Evolutionary conservation across 2,888 invertebrate genomes (phyloP).

Genomic region (Luffia ferchaultella): DNA sequence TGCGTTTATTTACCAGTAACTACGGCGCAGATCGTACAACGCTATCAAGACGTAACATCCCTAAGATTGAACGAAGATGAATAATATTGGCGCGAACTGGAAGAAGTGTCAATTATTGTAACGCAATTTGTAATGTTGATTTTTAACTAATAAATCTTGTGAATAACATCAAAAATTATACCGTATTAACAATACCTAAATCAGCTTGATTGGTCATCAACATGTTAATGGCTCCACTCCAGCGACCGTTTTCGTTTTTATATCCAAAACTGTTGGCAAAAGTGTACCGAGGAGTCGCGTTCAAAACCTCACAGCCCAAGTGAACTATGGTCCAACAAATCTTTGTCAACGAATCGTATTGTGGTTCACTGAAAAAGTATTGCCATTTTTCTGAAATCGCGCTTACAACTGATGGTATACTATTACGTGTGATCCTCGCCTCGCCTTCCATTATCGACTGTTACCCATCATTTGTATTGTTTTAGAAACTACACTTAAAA

Average conservation of each 20-base stretch:
- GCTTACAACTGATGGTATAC: background rate
- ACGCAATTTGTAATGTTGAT: too few species aligned
- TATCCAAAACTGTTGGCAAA: constrained; percentile 41
- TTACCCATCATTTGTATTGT: too few species aligned
- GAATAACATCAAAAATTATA: too few species aligned
- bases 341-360: constrained; percentile 33
- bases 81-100: too few species aligned
- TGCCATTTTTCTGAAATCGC: background rate
- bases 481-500: too few species aligned
- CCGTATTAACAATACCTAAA: constrained; percentile 29
- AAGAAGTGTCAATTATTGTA: too few species aligned
- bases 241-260: constrained; percentile 29
- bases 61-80: too few species aligned
- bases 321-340: constrained; percentile 33
- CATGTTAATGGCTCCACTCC: constrained; percentile 45
- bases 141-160: too few species aligned
- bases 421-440: background rate
- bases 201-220: constrained; percentile 32
- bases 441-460: too few species aligned
- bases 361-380: constrained; percentile 25
- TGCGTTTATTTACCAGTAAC: too few species aligned
- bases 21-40: too few species aligned
- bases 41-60: too few species aligned
- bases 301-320: constrained; percentile 37
- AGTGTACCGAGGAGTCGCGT: constrained; percentile 36